phyloP scores from a whole-genome alignment of 2,113 vertebrate species.

The Uria aalge region DNA sequence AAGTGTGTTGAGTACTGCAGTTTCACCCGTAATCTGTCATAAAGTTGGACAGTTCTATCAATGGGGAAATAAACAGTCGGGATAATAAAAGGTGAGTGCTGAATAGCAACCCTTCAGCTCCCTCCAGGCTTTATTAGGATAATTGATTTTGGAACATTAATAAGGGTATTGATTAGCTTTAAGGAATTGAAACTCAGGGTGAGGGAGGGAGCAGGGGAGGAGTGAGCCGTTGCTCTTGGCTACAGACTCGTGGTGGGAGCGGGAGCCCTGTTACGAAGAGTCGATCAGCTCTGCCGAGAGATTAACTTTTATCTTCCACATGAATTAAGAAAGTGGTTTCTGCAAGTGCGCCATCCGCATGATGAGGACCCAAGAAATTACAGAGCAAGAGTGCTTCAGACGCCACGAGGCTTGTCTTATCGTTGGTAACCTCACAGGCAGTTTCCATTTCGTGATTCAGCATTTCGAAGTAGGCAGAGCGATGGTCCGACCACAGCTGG shows the following conservation, averaged over 20 bases:
- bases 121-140: slow-evolving; percentile 82
- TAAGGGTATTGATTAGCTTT: slow-evolving; percentile 85
- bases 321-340: neutral
- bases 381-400: neutral
- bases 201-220: slow-evolving; percentile 39
- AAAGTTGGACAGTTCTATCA: slow-evolving; percentile 65
- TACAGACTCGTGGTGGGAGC: neutral
- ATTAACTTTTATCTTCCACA: neutral
- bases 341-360: neutral
- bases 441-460: neutral
- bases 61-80: slow-evolving; percentile 50
- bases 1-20: slow-evolving; percentile 46
- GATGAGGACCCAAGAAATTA: neutral
- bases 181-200: slow-evolving; percentile 70
- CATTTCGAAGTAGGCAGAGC: neutral
- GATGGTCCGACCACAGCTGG: neutral
- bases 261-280: neutral
- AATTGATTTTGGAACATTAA: slow-evolving; percentile 89
- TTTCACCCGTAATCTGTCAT: slow-evolving; percentile 60
- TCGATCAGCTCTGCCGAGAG: neutral
- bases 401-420: neutral
- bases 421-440: neutral
- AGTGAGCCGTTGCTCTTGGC: slow-evolving; percentile 22
- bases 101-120: slow-evolving; percentile 52
- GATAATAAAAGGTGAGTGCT: slow-evolving; percentile 62